Percentiles rank a stretch among this genome's conserved stretches.
Conservation (phyloP, 2,113 vertebrate genomes). For the Australoheros scitulus region DNA sequence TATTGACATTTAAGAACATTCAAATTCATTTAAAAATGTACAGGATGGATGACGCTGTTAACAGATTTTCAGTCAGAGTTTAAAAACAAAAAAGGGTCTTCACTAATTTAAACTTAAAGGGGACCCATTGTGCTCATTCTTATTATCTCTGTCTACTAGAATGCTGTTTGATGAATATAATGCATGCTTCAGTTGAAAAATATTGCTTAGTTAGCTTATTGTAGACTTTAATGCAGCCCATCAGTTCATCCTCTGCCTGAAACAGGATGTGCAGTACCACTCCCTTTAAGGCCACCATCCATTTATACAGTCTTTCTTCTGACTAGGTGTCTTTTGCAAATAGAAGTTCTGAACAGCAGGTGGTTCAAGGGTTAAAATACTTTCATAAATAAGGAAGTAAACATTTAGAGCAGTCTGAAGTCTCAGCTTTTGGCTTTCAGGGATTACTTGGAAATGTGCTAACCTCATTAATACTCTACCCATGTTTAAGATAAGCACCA, state of each 20-base stretch:
- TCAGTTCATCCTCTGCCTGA: background rate
- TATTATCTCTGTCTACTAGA: background rate
- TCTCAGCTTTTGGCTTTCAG: background rate
- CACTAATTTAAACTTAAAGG: constrained; percentile 37
- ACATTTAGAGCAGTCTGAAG: background rate
- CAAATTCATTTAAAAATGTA: constrained; percentile 71
- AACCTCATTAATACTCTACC: background rate
- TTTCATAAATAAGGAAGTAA: background rate
- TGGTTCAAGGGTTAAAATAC: background rate
- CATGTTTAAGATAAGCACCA: background rate
- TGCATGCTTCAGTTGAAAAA: background rate
- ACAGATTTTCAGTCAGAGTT: constrained; percentile 30
- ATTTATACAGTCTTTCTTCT: background rate
- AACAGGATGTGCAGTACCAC: background rate
- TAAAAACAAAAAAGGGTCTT: constrained; percentile 5
- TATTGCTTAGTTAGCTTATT: background rate
- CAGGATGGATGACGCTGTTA: constrained; percentile 50
- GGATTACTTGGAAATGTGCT: background rate
- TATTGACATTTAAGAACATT: constrained; percentile 66
- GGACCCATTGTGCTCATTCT: background rate
- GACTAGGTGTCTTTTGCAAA: background rate
- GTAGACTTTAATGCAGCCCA: background rate
- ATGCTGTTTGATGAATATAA: background rate
- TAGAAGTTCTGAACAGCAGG: background rate
- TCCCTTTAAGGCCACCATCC: too few relatives aligned